Evolutionary conservation across 2,888 invertebrate genomes (phyloP).

Genomic region (Theretra japonica): DNA sequence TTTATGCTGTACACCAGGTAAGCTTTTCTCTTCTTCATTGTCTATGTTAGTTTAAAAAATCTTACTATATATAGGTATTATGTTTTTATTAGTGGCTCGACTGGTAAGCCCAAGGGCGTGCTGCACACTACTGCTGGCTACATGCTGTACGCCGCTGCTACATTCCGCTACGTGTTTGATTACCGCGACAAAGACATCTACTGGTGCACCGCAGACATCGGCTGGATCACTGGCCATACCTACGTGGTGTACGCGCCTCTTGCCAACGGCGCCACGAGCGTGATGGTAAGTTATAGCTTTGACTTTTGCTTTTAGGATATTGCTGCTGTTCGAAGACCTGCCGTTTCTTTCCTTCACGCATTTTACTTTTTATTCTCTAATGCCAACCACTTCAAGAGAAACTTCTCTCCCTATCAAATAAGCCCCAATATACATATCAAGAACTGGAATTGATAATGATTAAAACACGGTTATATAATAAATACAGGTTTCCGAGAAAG

Average conservation of each 20-base stretch:
- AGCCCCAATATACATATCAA: too few species aligned
- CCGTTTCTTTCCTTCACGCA: neutral
- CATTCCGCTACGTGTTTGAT: constrained; percentile 98
- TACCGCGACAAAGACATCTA: constrained; percentile 92
- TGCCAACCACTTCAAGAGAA: neutral
- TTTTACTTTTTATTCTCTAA: neutral
- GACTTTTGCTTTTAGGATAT: neutral
- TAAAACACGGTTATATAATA: too few species aligned
- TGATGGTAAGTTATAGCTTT: constrained; percentile 88
- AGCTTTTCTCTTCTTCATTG: neutral
- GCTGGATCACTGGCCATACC: constrained; percentile 98
- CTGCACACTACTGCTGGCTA: constrained; percentile 98
- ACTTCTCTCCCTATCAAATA: too few species aligned
- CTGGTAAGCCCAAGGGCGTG: constrained; percentile 99
- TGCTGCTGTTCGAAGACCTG: neutral
- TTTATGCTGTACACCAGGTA: constrained; percentile 98
- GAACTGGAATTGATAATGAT: too few species aligned
- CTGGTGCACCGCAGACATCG: constrained; percentile 98
- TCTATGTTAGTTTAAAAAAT: neutral
- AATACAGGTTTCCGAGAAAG: too few species aligned
- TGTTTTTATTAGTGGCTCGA: constrained; percentile 89
- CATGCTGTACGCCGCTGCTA: constrained; percentile 95
- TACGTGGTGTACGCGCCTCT: constrained; percentile 98
- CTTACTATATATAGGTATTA: neutral
- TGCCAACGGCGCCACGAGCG: constrained; percentile 96